Conservation (phyloP, 2,888 invertebrate genomes). For the Escarpia spicata region DNA sequence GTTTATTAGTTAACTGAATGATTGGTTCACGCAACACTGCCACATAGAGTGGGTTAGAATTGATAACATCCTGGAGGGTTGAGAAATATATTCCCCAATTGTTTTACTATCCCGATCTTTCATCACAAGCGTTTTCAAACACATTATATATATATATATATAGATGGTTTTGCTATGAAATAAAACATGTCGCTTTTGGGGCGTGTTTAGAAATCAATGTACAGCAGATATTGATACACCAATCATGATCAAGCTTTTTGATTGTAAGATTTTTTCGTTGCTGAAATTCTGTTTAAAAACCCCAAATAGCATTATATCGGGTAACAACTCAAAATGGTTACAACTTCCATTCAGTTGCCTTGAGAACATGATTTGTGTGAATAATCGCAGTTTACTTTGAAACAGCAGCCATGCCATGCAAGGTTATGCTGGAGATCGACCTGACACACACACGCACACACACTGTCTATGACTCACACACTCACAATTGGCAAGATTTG, state of each 20-base stretch:
- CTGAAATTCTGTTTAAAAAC: not conserved
- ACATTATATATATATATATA: no score
- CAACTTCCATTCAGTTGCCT: not conserved
- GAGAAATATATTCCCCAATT: no score
- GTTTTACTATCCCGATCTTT: no score
- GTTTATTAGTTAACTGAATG: no score
- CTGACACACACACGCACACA: not conserved
- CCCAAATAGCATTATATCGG: not conserved
- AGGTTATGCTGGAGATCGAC: not conserved
- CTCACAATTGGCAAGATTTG: conserved; percentile 6
- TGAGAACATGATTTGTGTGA: not conserved
- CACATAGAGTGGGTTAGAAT: no score
- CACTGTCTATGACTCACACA: not conserved
- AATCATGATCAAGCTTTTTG: not conserved
- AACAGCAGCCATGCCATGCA: not conserved
- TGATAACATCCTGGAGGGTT: no score
- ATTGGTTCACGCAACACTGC: no score
- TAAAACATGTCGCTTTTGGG: no score
- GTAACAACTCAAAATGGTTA: not conserved
- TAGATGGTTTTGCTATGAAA: no score
- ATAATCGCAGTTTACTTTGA: not conserved
- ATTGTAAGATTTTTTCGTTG: not conserved
- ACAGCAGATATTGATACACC: not conserved
- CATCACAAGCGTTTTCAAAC: no score
- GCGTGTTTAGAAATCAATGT: no score